These are phyloP conservation scores for Pseudomyrmex sp. DNA, from an alignment of 1,140 invertebrate genomes.

Conservation along the genomic window DNA sequence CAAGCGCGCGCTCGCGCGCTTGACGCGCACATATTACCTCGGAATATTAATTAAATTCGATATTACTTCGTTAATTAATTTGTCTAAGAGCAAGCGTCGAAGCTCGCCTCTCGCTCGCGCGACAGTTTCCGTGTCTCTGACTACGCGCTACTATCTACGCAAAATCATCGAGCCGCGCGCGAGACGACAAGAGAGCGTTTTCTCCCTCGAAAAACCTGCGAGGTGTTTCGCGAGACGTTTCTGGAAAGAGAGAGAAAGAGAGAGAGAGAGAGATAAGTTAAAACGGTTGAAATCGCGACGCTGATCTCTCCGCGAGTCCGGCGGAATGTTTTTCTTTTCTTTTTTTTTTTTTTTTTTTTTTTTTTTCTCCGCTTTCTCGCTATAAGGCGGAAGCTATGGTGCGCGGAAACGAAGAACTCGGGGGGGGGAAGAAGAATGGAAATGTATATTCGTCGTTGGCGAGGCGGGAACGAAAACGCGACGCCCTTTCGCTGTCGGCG, in stretches of 20 bases:
- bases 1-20: slow-evolving; percentile 12
- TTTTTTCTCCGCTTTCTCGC: slow-evolving; percentile 23
- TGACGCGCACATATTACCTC: slow-evolving; percentile 19
- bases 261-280: not conserved
- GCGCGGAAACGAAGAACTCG: slow-evolving; percentile 20
- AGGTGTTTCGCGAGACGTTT: not conserved
- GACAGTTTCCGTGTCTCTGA: slow-evolving; percentile 43
- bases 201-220: slow-evolving; percentile 1
- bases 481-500: slow-evolving; percentile 48
- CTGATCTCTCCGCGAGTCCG: slow-evolving; percentile 18
- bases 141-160: not conserved
- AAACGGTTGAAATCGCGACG: slow-evolving; percentile 7
- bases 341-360: slow-evolving; percentile 8
- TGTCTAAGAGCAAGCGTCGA: slow-evolving; percentile 49
- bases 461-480: slow-evolving; percentile 8
- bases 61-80: slow-evolving; percentile 62
- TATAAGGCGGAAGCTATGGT: slow-evolving; percentile 39
- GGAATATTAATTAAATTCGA: slow-evolving; percentile 62
- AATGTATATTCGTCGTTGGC: slow-evolving; percentile 49
- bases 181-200: not conserved
- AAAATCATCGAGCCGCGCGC: slow-evolving; percentile 36
- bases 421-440: slow-evolving; percentile 31
- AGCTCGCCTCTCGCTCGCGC: slow-evolving; percentile 34
- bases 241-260: not conserved
- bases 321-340: not conserved